phyloP scores from a whole-genome alignment of 1,140 invertebrate genomes.

The Ditylenchus dipsaci region DNA sequence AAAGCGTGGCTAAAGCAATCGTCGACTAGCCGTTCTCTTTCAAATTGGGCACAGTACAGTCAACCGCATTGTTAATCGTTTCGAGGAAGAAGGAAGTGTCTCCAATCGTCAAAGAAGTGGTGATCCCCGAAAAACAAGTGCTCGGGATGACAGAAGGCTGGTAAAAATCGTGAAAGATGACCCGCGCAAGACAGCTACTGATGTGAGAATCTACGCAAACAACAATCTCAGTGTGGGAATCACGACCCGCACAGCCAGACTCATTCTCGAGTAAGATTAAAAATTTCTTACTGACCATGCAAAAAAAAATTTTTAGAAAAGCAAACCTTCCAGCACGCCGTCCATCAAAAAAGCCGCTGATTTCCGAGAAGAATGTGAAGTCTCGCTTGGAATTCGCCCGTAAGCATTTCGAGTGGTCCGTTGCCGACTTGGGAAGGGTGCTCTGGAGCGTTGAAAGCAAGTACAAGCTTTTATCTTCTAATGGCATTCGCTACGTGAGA shows the following conservation, averaged over 20 bases:
- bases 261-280: slow-evolving; percentile 5
- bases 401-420: slow-evolving; percentile 18
- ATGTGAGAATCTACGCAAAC: slow-evolving; percentile 6
- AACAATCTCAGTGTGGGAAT: background rate
- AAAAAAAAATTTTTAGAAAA: background rate
- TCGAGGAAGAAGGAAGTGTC: background rate
- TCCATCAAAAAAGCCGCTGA: slow-evolving; percentile 21
- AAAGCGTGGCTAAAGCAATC: background rate
- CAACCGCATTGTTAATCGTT: background rate
- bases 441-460: slow-evolving; percentile 44
- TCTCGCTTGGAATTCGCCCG: slow-evolving; percentile 25
- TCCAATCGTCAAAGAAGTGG: background rate
- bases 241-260: slow-evolving; percentile 4
- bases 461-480: slow-evolving; percentile 31
- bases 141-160: slow-evolving; percentile 8
- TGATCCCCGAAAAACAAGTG: slow-evolving; percentile 11
- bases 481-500: slow-evolving; percentile 30
- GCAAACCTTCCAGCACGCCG: slow-evolving; percentile 1
- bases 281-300: background rate
- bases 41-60: background rate
- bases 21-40: slow-evolving; percentile 1
- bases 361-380: slow-evolving; percentile 3
- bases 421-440: slow-evolving; percentile 32
- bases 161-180: slow-evolving; percentile 9
- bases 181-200: slow-evolving; percentile 3